A percentile compares a stretch with the other conserved stretches of the same genome.
phyloP scores from a whole-genome alignment of 2,888 invertebrate species.

The Mythimna ferrago region DNA sequence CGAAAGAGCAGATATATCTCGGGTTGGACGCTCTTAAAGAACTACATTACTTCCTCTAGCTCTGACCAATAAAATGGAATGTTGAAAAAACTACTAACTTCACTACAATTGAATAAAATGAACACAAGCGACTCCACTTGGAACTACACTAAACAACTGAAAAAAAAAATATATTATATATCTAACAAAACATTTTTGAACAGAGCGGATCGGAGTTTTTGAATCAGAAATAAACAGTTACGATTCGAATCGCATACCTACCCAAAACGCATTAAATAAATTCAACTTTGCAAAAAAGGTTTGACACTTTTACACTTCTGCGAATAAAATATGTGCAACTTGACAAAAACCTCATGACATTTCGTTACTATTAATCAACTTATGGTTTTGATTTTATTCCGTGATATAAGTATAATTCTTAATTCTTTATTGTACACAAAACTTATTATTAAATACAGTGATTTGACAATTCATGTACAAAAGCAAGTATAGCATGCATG shows the following conservation, averaged over 20 bases:
- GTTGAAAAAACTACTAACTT: background rate
- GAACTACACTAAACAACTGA: background rate
- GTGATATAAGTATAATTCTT: background rate
- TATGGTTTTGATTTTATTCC: slow-evolving; percentile 18
- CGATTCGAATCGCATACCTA: slow-evolving; percentile 13
- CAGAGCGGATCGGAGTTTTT: slow-evolving; percentile 4
- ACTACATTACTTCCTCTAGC: background rate
- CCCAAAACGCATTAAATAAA: slow-evolving; percentile 52
- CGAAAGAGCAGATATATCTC: too few relatives aligned
- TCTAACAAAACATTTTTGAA: slow-evolving; percentile 1
- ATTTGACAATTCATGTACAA: too few relatives aligned
- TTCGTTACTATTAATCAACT: slow-evolving; percentile 31
- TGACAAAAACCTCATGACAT: slow-evolving; percentile 25
- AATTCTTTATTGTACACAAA: too few relatives aligned
- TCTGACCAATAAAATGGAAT: background rate
- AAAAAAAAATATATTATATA: slow-evolving; percentile 1
- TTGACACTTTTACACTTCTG: slow-evolving; percentile 48
- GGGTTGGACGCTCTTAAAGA: too few relatives aligned
- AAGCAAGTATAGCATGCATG: too few relatives aligned
- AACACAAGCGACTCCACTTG: background rate
- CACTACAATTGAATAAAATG: too few relatives aligned
- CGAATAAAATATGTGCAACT: slow-evolving; percentile 25
- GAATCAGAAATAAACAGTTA: slow-evolving; percentile 35
- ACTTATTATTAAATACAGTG: too few relatives aligned
- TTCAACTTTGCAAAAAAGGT: slow-evolving; percentile 44